Base-by-base conservation (phyloP, 64 coral and sea anemone species). In the Catalaphyllia jardinei region DNA sequence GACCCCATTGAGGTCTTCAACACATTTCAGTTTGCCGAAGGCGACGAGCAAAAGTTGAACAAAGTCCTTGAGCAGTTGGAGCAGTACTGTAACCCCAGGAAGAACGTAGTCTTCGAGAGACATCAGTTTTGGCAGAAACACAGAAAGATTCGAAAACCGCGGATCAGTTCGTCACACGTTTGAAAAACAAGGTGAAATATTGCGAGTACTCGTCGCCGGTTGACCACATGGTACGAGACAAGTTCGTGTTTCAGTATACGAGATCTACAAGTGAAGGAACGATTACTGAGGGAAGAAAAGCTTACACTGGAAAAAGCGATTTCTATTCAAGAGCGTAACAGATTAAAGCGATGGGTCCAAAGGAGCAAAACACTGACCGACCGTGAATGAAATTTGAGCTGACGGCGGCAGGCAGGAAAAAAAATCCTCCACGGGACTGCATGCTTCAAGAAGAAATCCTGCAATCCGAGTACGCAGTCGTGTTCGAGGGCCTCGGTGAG, bases 81-180 rank as follows among this genome's bases (percentile, higher is more conserved):
- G 72, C 28, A 2, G 52, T 87, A 87, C 27, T 87, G 71, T 20
- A 87, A 87, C 69, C 85, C 85, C 29, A 46, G 85, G 52, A 74
- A 88, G 50, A 88, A 77, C 62, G 73, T 88, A 17, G 74, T 88
- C 49, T 88, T 88, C 14, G 87, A 88, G 59, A 76, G 87, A 88
- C 60, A 88, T 78, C 87, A 88, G 49, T 88, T 77, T 72, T 87
- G 87, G 74, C 73, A n/a, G n/a, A n/a, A n/a, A n/a, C n/a, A n/a
- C n/a, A n/a, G n/a, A n/a, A n/a, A n/a, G n/a, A n/a, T n/a, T n/a
- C n/a, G n/a, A n/a, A n/a, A n/a, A n/a, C n/a, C n/a, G n/a, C n/a
- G n/a, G n/a, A n/a, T n/a, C n/a, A n/a, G n/a, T n/a, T n/a, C n/a
- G n/a, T n/a, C n/a, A n/a, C n/a, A n/a, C n/a, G n/a, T n/a, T n/a